Evolutionary conservation across 1,140 invertebrate genomes (phyloP).

Genomic region (Hesperophylax magnus): DNA sequence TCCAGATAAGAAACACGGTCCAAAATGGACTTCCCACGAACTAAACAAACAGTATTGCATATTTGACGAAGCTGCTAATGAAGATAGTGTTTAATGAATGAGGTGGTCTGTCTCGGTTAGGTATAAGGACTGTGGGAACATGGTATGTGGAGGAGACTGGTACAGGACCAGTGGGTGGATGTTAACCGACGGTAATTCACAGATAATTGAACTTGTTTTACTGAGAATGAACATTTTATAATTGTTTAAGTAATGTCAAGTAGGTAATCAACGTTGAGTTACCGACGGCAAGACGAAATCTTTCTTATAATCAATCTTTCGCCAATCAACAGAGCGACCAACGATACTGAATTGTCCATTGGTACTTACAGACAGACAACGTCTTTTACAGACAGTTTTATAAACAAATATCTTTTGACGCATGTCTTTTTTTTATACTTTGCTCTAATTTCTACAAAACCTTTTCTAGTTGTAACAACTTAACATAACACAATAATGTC

Average conservation of each 20-base stretch:
- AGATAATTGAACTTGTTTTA: conserved; percentile 27
- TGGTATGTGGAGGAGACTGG: not conserved
- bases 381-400: too few relatives aligned
- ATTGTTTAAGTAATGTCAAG: conserved; percentile 9
- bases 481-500: too few relatives aligned
- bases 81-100: not conserved
- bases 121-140: conserved; percentile 9
- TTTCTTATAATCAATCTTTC: too few relatives aligned
- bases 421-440: too few relatives aligned
- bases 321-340: too few relatives aligned
- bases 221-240: not conserved
- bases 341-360: too few relatives aligned
- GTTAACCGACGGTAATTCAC: conserved; percentile 34
- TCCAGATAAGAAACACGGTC: not conserved
- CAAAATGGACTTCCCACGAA: not conserved
- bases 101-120: not conserved
- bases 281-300: not conserved
- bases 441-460: too few relatives aligned
- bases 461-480: too few relatives aligned
- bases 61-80: conserved; percentile 25
- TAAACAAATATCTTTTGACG: too few relatives aligned
- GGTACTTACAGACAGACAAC: too few relatives aligned
- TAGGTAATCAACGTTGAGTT: conserved; percentile 8
- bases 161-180: conserved; percentile 7
- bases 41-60: not conserved